A percentile compares a stretch with the other conserved stretches of the same genome.
These are phyloP conservation scores for Pachypanchax playfairii DNA, from an alignment of 2,113 vertebrate species.

Conservation along the genomic window DNA sequence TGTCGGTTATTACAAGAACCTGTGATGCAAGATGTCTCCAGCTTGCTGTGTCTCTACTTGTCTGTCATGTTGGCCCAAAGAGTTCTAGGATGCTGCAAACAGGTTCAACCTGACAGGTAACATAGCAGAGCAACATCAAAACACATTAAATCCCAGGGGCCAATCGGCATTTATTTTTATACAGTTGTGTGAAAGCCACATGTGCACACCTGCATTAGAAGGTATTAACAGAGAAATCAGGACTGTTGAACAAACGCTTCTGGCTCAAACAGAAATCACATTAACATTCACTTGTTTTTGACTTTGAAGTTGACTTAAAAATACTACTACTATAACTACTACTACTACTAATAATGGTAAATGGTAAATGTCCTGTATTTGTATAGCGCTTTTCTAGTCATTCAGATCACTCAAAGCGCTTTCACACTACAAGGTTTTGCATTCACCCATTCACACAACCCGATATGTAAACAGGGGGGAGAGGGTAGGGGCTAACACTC, in stretches of 20 bases:
- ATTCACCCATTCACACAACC: no score
- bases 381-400: no score
- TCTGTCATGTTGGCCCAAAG: conserved; percentile 10
- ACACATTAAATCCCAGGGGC: not conserved
- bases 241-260: not conserved
- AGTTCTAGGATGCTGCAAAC: conserved; percentile 24
- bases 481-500: no score
- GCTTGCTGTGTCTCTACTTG: conserved; percentile 40
- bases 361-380: no score
- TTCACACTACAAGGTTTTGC: no score
- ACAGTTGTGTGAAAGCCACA: not conserved
- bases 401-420: no score
- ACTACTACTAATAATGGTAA: no score
- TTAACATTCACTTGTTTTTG: conserved; percentile 20
- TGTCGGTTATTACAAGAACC: conserved; percentile 1
- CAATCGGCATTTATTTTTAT: not conserved
- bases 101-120: conserved; percentile 42
- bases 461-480: no score
- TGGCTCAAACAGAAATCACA: no score
- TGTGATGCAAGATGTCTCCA: conserved; percentile 36
- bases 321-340: no score
- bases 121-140: not conserved
- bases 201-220: not conserved
- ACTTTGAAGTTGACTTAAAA: conserved; percentile 3
- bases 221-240: not conserved